Base-by-base conservation (phyloP, 1,140 invertebrate species). In the Dendrolimus punctatus region DNA sequence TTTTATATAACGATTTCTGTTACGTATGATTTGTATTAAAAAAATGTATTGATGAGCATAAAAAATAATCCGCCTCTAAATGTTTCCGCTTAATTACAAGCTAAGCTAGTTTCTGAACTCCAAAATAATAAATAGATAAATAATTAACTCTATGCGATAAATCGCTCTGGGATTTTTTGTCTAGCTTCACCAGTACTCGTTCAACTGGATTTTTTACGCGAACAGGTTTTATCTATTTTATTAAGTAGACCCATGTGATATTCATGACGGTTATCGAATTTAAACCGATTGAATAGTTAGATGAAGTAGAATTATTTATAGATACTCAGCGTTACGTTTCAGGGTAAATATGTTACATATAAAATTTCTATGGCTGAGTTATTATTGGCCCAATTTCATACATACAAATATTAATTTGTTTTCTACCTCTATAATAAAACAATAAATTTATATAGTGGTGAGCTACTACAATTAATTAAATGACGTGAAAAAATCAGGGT, bases 141-240 rank as follows among this genome's bases (percentile, higher is more conserved):
- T 23, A 51, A 54, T 53, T 53, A 53, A 50, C 53, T 50, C 53
- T 44, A 49, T n/a, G 41, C 54, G 46, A 57, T 51, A 51, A 38
- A 51, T 51, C 42, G 50, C 36, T 8, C 36, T 45, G 7, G 57
- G 54, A 62, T 60, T 65, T 66, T 64, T 68, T 53, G 40, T 40
- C 57, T 47, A 53, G 51, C 60, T 49, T 50, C 36, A 9, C 50
- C 37, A 51, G 46, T 50, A 68, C 58, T 57, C 49, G 61, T 61
- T 50, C 48, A 46, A 57, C 60, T 41, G 60, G 60, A 46, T 64
- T 67, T 65, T 51, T 57, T 53, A 59, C 49, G 40, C 39, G 46
- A 58, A 58, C 54, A 49, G 57, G 60, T 56, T 58, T 51, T 51
- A 7, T 23, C 38, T 38, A 23, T 23, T 37, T 48, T 49, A 60